phyloP scores from a whole-genome alignment of 2,113 vertebrate genomes.

The Hippocampus mohnikei region DNA sequence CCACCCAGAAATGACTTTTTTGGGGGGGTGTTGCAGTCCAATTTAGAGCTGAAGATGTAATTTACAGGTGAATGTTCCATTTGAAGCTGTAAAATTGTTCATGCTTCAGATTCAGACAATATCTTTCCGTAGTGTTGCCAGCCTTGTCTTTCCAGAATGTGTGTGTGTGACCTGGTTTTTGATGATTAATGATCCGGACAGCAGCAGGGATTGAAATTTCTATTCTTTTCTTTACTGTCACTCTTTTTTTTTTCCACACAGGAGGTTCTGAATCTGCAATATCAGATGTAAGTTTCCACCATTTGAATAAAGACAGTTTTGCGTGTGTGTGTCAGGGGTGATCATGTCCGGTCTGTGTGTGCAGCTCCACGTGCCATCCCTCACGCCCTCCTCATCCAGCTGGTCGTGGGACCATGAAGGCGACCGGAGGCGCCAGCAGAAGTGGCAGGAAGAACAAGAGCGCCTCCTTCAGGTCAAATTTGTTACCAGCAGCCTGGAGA shows the following conservation, averaged over 20 bases:
- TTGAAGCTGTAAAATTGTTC: no score
- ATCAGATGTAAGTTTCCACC: slow-evolving; percentile 85
- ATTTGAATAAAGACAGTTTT: no score
- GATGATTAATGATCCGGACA: no score
- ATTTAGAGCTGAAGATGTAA: no score
- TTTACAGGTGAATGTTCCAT: no score
- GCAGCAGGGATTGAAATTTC: neutral
- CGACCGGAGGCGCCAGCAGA: slow-evolving; percentile 85
- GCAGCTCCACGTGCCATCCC: slow-evolving; percentile 86
- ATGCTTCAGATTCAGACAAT: no score
- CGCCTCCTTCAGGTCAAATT: slow-evolving; percentile 84
- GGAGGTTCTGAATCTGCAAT: slow-evolving; percentile 86
- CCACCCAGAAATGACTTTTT: no score
- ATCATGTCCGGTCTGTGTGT: slow-evolving; percentile 20
- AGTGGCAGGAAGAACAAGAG: slow-evolving; percentile 95
- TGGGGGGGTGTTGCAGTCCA: no score
- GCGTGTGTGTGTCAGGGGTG: neutral
- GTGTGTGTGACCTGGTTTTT: neutral
- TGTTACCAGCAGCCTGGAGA: neutral
- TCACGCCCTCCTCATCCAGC: slow-evolving; percentile 78
- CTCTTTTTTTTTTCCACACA: slow-evolving; percentile 49
- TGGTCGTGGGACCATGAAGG: slow-evolving; percentile 90
- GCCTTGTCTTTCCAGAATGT: neutral
- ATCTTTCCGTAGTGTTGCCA: no score
- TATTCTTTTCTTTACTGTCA: neutral